Evolutionary conservation across 2,888 invertebrate species (phyloP), one percentile per base, ranked within the genome.

Genomic region (Melanophora roralis): DNA sequence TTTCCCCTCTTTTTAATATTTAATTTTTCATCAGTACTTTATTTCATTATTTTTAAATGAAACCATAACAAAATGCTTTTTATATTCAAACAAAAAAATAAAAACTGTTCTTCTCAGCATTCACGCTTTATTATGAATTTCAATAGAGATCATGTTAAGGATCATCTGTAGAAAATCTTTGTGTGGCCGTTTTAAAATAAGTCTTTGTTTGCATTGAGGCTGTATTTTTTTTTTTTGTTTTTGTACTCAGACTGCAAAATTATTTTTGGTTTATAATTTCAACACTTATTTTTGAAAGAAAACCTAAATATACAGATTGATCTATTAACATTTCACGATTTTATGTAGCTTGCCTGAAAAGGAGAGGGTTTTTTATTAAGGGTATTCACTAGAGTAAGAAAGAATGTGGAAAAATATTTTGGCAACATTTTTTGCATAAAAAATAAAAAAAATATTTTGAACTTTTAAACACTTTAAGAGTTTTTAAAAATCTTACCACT

Each of bases 131-230:
- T 78, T 78, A 67, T 51, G 27, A 59, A 72, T 65, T 73, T 73
- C 73, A 67, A 67, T 67, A 55, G 57, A 78, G 78, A 72, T 78
- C 78, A 78, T 68, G 78, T 73, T 73, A 73, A 73, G 78, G 78
- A 78, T 78, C 78, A 78, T 59, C 71, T 62, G 36, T 45, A 55
- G 53, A 45, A 62, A 55, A 72, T 64, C 6, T 27, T 3, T 64
- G 23, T 51, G 4, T 60, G 43, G 51, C 14, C 32, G 34, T 34
- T 53, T 34, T 71, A 19, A 34, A 34, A 21, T 47, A 5, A 43
- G 36, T 45, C 62, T 72, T 72, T 72, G 72, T 62, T 53, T 36
- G 34, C 43, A 43, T 27, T 59, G 4, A 4, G 0, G 21, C 9
- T 47, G 23, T 36, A 32, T 8, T 36, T 38, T 14, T 60, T 16